Evolutionary conservation across 2,113 vertebrate genomes (phyloP), one percentile per base, ranked within the genome.

Genomic region (Rhizomys pruinosus): DNA sequence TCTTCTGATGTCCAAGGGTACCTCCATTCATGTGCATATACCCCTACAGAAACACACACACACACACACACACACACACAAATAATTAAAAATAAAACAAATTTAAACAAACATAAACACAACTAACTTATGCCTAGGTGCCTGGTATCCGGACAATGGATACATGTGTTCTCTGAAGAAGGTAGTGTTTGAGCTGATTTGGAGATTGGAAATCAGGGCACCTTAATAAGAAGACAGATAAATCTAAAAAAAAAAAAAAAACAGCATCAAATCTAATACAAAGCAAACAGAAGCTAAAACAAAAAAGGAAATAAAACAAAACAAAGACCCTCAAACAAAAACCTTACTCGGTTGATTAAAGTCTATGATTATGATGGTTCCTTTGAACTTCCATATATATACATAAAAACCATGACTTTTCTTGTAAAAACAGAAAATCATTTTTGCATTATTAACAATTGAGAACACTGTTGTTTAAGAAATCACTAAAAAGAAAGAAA

Each of bases 381-480:
- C 55, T 86, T 81, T 29, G 78, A 81, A 72, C 27, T 92, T 92
- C 29, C 27, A 44, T 0, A 55, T 8, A 90, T 7, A 64, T 42
- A 84, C 42, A 84, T 44, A 59, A 84, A 81, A 89, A 82, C 10
- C n/a, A 52, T 68, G 74, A 71, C 57, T 84, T 89, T 90, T 91
- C 37, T 79, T 64, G 92, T 69, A 71, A 71, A 76, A 37, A 13
- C 84, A 9, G 84, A 66, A 81, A 12, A 7, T 20, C n/a, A 29
- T 42, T 66, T 91, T 94, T 92, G 20, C 11, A 69, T 73, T 94
- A 87, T 20, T 69, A 80, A 81, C 17, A 89, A 91, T 12, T 97
- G 66, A 87, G 27, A 93, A 68, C 68, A 34, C 12, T 64, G 7
- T n/a, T 77, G 90, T 59, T 77, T 57, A 94, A 89, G 47, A 8